Base-by-base conservation (phyloP, 2,797 vertebrate genomes). In the Dallia pectoralis region DNA sequence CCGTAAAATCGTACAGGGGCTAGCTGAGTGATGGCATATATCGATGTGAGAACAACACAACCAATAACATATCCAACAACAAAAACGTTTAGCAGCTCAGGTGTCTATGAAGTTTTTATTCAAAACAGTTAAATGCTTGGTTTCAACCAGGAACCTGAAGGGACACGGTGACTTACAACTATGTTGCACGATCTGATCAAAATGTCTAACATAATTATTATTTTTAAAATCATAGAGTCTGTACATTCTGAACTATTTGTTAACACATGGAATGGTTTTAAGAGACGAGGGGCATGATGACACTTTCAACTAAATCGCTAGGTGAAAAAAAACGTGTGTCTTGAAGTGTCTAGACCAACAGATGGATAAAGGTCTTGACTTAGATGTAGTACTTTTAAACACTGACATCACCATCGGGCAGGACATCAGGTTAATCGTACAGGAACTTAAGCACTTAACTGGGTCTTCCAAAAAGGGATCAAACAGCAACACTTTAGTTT, bases 251-350 rank as follows among this genome's bases (percentile, higher is more conserved):
- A 9, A 56, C 53, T 25, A 56, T 9, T n/a, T 22, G 53, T 56
- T 77, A 48, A 87, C 33, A 81, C 30, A 19, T 78, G 90, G 88
- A 91, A 90, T 91, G 88, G n/a, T 83, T 81, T 62, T 85, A 67
- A 80, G 56, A 64, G 64, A 76, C 75, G 75, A 69, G 67, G 67
- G 80, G 76, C 44, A 69, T 56, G 7, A 29, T 4, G 64, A n/a
- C n/a, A n/a, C n/a, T 69, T 40, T 69, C 74, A 59, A 59, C 22
- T 14, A 25, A 25, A 4, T 36, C 14, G 53, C 64, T 71, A 32
- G 61, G 64, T 70, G 66, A 75, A 76, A 71, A 30, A 0, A 61
- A 77, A 80, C 27, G 81, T 64, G 30, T 61, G 12, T 44, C 61
- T 44, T 79, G 86, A 70, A 90, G 90, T 90, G 88, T 83, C 81